A percentile compares a stretch with the other conserved stretches of the same genome.
These are phyloP conservation scores for Sylvilagus bachmani DNA, from an alignment of 2,113 vertebrate genomes.

Conservation along the genomic window DNA sequence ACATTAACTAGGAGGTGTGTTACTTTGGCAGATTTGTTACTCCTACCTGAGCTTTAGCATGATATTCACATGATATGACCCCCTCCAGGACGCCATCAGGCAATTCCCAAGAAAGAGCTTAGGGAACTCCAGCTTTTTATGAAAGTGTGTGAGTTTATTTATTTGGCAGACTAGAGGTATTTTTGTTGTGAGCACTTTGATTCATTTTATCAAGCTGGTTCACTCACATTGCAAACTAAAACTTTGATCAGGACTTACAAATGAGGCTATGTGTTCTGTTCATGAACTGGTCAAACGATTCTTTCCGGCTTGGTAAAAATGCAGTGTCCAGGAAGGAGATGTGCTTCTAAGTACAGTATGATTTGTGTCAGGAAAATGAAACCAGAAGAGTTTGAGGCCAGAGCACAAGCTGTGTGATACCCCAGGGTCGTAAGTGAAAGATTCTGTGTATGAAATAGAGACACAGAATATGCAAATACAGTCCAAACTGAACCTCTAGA, in stretches of 20 bases:
- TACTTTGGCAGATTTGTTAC: rapidly evolving
- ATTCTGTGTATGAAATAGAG: background rate
- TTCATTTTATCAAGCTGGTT: background rate
- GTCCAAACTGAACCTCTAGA: background rate
- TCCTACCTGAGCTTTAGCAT: background rate
- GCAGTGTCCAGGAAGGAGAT: background rate
- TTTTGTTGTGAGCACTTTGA: background rate
- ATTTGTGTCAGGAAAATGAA: background rate
- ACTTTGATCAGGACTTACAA: background rate
- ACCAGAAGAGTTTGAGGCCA: background rate
- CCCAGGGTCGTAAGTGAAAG: background rate
- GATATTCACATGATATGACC: rapidly evolving
- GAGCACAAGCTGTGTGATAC: background rate
- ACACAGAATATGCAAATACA: background rate
- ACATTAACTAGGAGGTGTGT: too few species aligned
- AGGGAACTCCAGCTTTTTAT: background rate
- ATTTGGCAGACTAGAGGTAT: background rate
- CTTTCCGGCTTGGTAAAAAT: background rate
- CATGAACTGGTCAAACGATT: background rate
- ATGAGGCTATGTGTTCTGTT: background rate
- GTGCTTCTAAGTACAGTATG: rapidly evolving
- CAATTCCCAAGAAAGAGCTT: background rate
- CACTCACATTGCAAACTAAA: background rate
- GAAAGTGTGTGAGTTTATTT: background rate
- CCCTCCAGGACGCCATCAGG: too few species aligned